Conservation (phyloP, 2,888 invertebrate genomes). For the Crematogaster levior region DNA sequence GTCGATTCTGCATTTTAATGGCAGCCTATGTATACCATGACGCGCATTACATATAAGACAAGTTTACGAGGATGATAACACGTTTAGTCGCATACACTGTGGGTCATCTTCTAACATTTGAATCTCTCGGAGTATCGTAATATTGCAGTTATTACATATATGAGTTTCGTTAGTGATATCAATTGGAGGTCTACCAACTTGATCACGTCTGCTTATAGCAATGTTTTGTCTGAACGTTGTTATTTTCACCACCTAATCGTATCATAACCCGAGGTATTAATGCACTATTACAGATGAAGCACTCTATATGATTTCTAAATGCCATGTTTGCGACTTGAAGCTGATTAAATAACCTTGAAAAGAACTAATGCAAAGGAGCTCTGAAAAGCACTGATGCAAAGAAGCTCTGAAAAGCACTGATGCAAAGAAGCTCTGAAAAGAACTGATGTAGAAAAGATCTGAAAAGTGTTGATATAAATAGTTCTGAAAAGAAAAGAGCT, state of each 20-base stretch:
- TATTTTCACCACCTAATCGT: background rate
- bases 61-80: background rate
- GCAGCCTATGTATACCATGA: background rate
- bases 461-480: no score
- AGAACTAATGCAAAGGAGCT: no score
- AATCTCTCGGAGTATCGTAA: background rate
- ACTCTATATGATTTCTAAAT: no score
- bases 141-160: background rate
- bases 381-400: no score
- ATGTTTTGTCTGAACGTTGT: background rate
- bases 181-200: background rate
- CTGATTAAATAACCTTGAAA: no score
- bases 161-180: background rate
- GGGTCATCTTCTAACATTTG: background rate
- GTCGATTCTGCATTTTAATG: conserved; percentile 10
- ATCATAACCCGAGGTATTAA: background rate
- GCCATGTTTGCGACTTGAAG: no score
- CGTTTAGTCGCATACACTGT: background rate
- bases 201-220: background rate
- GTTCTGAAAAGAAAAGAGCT: no score
- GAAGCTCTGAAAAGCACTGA: no score
- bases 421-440: no score
- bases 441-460: no score
- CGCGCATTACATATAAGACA: background rate
- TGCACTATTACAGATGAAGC: background rate